Conservation (phyloP, 1,140 invertebrate genomes). For the Drosophila oshimai region DNA sequence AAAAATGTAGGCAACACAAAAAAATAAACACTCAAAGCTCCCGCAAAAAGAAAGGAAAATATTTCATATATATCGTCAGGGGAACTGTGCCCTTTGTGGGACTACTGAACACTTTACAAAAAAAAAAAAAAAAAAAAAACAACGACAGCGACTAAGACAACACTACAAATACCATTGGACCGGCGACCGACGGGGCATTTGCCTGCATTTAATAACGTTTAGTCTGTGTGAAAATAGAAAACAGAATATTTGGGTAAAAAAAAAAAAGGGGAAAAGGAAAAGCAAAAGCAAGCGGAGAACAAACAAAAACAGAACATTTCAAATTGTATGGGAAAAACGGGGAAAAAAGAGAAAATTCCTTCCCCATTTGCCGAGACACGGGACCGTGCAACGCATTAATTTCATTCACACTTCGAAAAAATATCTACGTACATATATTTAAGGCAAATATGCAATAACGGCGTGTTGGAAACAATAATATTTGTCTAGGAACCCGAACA, state of each 20-base stretch:
- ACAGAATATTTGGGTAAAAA: constrained; percentile 15
- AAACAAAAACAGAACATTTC: constrained; percentile 55
- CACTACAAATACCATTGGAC: constrained; percentile 58
- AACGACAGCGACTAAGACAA: constrained; percentile 39
- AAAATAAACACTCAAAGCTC: constrained; percentile 64
- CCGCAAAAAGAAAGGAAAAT: constrained; percentile 22
- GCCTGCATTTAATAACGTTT: constrained; percentile 80
- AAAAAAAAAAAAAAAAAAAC: constrained; percentile 8
- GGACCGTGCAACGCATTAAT: constrained; percentile 71
- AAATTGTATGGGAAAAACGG: constrained; percentile 68
- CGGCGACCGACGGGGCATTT: constrained; percentile 46
- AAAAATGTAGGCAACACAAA: constrained; percentile 68
- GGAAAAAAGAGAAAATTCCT: constrained; percentile 45
- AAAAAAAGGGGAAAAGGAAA: constrained; percentile 3
- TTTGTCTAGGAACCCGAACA: constrained; percentile 72
- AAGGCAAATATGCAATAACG: constrained; percentile 79
- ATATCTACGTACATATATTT: constrained; percentile 51
- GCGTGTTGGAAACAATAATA: constrained; percentile 80
- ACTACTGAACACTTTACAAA: constrained; percentile 25
- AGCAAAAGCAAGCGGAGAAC: constrained; percentile 28
- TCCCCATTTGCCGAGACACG: constrained; percentile 34
- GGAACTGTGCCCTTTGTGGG: constrained; percentile 45
- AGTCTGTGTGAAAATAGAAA: constrained; percentile 57
- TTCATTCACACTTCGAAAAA: constrained; percentile 78
- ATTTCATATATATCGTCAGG: constrained; percentile 24